Base-by-base conservation (phyloP, 1,140 invertebrate species). In the Drosophila bocki region DNA sequence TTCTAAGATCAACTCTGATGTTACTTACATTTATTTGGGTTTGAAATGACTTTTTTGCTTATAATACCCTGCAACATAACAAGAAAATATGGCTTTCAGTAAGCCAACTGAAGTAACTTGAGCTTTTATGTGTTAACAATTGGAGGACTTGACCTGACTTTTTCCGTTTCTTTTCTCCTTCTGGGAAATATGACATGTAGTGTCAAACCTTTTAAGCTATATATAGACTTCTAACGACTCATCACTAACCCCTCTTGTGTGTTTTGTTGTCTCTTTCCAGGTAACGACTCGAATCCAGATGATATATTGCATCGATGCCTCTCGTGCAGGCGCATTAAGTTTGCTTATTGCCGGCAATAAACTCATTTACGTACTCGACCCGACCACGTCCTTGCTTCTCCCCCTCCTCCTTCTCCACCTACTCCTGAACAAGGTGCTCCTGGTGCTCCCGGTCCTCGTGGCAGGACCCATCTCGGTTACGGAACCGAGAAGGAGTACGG, bases 271-370 rank as follows among this genome's bases (percentile, higher is more conserved):
- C 45, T 72, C 54, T 72, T 72, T 75, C 29, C 53, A 75, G 72
- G 72, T 75, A 75, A 75, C 72, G 50, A 75, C 61, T 75, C 69
- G 54, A 72, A 72, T 72, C 53, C 69, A 72, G 68, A 72, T 72
- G 69, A 72, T 72, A 72, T 72, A 72, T 72, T 72, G 67, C 69
- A 72, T 50, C 67, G 67, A 72, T 72, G 69, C 54, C 69, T 72
- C 69, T 72, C 67, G 67, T 60, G 69, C 68, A 72, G 69, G 69
- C 67, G 69, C 69, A 72, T 72, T 75, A 75, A 39, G 48, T 64
- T 56, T 12, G 70, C 58, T 75, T 75, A 75, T 75, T 75, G 72
- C 70, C 72, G 48, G 72, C 72, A 75, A 75, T 75, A 64, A 75
- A 75, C 72, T 75, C 71, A 75, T 75, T 75, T 75, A 48, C 71